Evolutionary conservation across 2,888 invertebrate genomes (phyloP), one percentile per base, ranked within the genome.

Genomic region (Nomada fucata): DNA sequence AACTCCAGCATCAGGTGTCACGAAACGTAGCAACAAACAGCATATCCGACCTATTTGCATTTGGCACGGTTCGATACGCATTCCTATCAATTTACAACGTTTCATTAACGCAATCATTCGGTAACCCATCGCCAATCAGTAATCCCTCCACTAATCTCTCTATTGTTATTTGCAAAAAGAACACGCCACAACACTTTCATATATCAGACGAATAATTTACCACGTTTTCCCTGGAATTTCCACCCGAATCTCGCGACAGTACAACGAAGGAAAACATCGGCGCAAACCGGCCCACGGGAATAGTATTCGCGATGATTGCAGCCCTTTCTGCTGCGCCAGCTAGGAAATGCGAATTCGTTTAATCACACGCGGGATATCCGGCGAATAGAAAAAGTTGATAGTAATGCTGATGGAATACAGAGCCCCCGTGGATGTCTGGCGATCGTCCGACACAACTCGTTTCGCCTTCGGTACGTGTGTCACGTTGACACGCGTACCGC

Each of bases 71-170:
- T 23, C 18, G 20, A 36, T 2, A 29, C 23, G 42, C 36, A 10
- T 76, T 71, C 47, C 23, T 26, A 11, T n/a, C 47, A 72, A 72
- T 72, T 72, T 47, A 71, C 42, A 23, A 29, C 47, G n/a, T 23
- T 57, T 44, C 57, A 36, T 11, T 57, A 26, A 20, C 26, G 13
- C 3, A 57, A 57, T 26, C 57, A 57, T 26, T 57, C 15, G 47
- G 11, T 47, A 47, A 47, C 47, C 47, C 47, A 47, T 47, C 13
- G 13, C 11, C 47, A 47, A 47, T 47, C 15, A 47, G 36, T 36
- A 36, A 36, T 36, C 36, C 36, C 47, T 15, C 13, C 15, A 13
- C 15, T 15, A 11, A 13, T 47, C 47, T 47, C 15, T 15, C 47
- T 15, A 47, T 47, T 47, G 15, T 13, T 47, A 47, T 47, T 47